Conservation (phyloP, 2,888 invertebrate genomes). For the Panopea generosa region DNA sequence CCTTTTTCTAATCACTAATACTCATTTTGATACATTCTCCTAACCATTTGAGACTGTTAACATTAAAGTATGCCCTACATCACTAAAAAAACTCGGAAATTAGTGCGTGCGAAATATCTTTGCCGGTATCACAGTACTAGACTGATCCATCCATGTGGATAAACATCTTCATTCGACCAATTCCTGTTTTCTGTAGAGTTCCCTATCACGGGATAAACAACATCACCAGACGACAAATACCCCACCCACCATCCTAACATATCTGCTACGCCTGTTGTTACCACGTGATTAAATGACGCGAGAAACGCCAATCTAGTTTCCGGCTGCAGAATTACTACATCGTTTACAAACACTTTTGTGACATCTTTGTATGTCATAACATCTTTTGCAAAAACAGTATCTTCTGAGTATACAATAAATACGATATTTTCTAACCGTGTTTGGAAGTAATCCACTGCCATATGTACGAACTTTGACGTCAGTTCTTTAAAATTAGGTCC, state of each 20-base stretch:
- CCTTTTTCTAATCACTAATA: too few relatives aligned
- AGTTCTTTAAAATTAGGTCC: not conserved
- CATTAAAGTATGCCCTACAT: too few relatives aligned
- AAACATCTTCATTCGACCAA: slow-evolving; percentile 1
- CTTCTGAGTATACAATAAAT: slow-evolving; percentile 13
- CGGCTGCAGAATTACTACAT: not conserved
- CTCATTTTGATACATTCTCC: too few relatives aligned
- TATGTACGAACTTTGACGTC: slow-evolving; percentile 1
- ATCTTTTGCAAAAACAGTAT: not conserved
- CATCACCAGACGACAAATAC: slow-evolving; percentile 21
- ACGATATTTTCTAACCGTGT: not conserved
- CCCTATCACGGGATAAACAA: slow-evolving; percentile 13
- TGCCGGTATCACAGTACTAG: slow-evolving; percentile 18
- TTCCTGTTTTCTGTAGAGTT: not conserved
- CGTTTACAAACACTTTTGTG: not conserved
- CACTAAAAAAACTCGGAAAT: too few relatives aligned
- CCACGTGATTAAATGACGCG: slow-evolving; percentile 27
- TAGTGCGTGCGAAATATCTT: too few relatives aligned
- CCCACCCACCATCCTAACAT: slow-evolving; percentile 37
- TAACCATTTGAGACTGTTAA: too few relatives aligned
- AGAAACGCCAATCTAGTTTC: slow-evolving; percentile 17
- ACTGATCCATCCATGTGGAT: slow-evolving; percentile 25
- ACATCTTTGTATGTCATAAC: slow-evolving; percentile 1
- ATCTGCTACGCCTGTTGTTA: slow-evolving; percentile 27
- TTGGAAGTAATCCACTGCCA: slow-evolving; percentile 13